Percentiles rank a stretch among this genome's conserved stretches.
Evolutionary conservation across 2,113 vertebrate genomes (phyloP).

Genomic region (Mesembrinibis cayennensis): DNA sequence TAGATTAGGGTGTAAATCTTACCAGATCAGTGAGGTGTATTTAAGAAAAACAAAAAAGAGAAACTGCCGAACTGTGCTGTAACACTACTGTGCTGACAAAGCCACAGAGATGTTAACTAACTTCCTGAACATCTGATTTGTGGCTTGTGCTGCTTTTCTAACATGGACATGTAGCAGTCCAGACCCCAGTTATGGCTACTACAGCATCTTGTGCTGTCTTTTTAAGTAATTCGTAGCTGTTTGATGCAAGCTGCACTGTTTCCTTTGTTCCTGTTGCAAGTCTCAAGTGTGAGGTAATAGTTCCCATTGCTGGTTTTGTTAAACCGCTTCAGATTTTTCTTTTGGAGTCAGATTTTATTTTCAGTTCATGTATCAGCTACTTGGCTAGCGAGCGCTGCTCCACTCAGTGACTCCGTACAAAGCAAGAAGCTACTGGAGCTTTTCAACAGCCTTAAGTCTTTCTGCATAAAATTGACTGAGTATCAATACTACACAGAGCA

Average conservation of each 20-base stretch:
- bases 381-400: neutral
- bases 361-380: neutral
- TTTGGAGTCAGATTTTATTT: neutral
- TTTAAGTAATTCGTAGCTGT: neutral
- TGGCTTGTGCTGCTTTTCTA: neutral
- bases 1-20: neutral
- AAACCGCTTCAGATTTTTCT: neutral
- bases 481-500: neutral
- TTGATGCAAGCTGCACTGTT: neutral
- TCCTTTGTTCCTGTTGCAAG: neutral
- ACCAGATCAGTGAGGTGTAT: neutral
- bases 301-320: neutral
- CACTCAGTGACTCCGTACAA: neutral
- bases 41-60: neutral
- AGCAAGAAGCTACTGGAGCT: neutral
- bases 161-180: neutral
- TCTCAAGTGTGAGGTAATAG: neutral
- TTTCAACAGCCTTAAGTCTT: neutral
- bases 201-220: neutral
- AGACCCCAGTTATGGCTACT: neutral
- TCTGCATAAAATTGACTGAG: neutral
- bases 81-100: neutral
- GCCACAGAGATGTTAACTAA: neutral
- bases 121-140: slow-evolving; percentile 49
- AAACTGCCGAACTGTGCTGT: neutral